phyloP scores from a whole-genome alignment of 1,140 invertebrate species.

The Penaeus indicus region DNA sequence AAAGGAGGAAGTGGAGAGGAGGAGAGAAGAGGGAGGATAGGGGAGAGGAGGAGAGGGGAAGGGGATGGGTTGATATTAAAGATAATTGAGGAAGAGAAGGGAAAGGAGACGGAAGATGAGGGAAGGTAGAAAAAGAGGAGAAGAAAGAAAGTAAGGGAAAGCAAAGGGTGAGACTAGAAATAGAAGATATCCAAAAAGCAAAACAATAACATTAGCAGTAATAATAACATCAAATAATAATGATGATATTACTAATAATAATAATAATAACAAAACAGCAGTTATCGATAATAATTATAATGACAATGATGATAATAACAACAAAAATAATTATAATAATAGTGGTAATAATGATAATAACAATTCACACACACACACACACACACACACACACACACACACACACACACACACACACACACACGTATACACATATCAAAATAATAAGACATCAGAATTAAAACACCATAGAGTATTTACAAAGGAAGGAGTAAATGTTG shows the following conservation, averaged over 20 bases:
- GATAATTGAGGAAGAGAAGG: background rate
- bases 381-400: slow-evolving; percentile 31
- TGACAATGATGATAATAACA: no score
- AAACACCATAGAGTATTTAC: background rate
- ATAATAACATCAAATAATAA: background rate
- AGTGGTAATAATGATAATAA: no score
- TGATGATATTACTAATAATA: no score
- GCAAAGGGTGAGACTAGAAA: background rate
- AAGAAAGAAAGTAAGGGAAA: background rate
- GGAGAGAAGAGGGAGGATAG: background rate
- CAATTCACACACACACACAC: background rate
- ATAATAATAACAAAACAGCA: no score
- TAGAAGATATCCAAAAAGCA: background rate
- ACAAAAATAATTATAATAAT: no score
- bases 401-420: slow-evolving; percentile 40
- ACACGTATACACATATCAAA: background rate
- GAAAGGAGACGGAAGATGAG: background rate
- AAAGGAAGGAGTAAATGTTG: background rate
- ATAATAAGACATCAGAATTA: background rate
- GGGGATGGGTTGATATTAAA: background rate
- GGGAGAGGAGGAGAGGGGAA: background rate
- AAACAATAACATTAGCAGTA: background rate
- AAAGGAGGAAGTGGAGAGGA: background rate
- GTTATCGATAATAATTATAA: no score
- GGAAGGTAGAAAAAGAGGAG: background rate